Conservation (phyloP, 2,113 vertebrate genomes). For the Misgurnus mizolepis region DNA sequence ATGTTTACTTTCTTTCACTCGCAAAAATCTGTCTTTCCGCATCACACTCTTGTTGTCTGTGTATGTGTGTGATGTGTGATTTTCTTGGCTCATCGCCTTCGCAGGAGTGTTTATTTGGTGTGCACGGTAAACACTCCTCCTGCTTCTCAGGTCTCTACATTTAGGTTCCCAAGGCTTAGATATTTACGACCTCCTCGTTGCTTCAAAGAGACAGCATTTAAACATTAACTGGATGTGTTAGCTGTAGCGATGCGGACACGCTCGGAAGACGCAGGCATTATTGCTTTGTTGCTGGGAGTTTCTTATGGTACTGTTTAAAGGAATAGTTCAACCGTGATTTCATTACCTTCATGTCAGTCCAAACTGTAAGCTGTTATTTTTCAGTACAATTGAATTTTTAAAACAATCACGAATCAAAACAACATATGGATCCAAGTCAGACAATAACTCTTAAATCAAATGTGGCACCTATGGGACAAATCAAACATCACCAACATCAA, state of each 20-base stretch:
- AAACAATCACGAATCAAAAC: too few relatives aligned
- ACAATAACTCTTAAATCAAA: too few relatives aligned
- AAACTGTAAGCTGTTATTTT: background rate
- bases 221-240: conserved; percentile 30
- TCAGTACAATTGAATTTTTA: too few relatives aligned
- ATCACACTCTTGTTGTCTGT: conserved; percentile 28
- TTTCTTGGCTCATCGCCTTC: conserved; percentile 19
- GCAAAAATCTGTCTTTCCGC: background rate
- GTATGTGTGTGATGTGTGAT: conserved; percentile 2
- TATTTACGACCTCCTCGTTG: conserved; percentile 57
- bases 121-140: conserved; percentile 43
- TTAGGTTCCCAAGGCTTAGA: conserved; percentile 50
- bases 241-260: conserved; percentile 4
- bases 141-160: conserved; percentile 19
- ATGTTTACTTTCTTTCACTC: conserved; percentile 18
- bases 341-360: too few relatives aligned
- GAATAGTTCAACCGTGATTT: too few relatives aligned
- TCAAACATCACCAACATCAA: too few relatives aligned
- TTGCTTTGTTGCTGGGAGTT: background rate
- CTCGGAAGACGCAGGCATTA: background rate
- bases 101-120: conserved; percentile 42
- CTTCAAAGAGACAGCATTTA: conserved; percentile 41
- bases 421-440: too few relatives aligned
- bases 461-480: too few relatives aligned
- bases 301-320: background rate